Evolutionary conservation across 2,888 invertebrate genomes (phyloP).

Genomic region (Rhodophaea formosa): DNA sequence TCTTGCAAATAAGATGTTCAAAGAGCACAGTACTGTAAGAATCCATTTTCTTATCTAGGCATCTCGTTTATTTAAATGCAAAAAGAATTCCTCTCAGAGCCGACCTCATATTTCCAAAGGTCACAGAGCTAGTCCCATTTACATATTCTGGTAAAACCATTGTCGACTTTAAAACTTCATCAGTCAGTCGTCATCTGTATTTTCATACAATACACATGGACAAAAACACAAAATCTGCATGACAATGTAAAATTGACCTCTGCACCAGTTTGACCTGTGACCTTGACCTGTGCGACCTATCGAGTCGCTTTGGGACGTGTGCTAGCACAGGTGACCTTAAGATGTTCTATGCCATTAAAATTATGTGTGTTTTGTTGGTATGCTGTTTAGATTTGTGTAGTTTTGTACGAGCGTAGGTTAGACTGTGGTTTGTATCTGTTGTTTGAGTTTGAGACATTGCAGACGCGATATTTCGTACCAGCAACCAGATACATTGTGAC

Average conservation of each 20-base stretch:
- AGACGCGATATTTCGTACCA: neutral
- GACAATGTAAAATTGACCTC: slow-evolving; percentile 72
- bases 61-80: slow-evolving; percentile 5
- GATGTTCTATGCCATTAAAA: slow-evolving; percentile 27
- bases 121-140: slow-evolving; percentile 20
- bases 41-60: neutral
- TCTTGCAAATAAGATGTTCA: too few species aligned
- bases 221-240: slow-evolving; percentile 63
- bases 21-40: neutral
- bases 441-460: slow-evolving; percentile 30
- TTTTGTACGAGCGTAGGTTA: slow-evolving; percentile 21
- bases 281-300: slow-evolving; percentile 60
- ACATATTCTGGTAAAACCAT: slow-evolving; percentile 12
- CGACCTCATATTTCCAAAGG: slow-evolving; percentile 23
- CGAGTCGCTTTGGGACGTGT: slow-evolving; percentile 63
- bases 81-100: slow-evolving; percentile 1
- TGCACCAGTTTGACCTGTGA: slow-evolving; percentile 52
- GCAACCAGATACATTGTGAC: neutral
- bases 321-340: slow-evolving; percentile 31
- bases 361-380: slow-evolving; percentile 1
- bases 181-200: slow-evolving; percentile 12
- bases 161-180: slow-evolving; percentile 19
- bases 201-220: slow-evolving; percentile 33
- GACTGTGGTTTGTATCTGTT: slow-evolving; percentile 46
- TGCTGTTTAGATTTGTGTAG: slow-evolving; percentile 26